Conservation (phyloP, 1,140 invertebrate species). For the Meloidogyne hapla region DNA sequence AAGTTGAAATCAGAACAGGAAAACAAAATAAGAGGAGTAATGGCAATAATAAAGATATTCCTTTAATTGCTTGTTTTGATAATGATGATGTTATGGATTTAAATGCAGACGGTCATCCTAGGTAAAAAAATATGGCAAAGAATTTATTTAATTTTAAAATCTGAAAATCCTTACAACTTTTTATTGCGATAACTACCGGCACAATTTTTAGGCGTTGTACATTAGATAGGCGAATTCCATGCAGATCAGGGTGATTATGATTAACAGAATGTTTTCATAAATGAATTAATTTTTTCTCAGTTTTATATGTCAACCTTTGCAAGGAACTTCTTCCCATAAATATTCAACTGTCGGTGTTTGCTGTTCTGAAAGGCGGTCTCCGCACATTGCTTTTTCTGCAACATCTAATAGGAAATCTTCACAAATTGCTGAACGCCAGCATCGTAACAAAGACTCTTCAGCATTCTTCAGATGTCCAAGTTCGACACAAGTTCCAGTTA, state of each 20-base stretch:
- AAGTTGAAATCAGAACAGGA: neutral
- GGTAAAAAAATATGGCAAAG: too few species aligned
- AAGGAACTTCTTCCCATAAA: neutral
- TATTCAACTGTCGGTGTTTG: constrained; percentile 6
- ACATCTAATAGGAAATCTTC: neutral
- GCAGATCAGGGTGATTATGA: neutral
- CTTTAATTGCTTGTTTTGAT: neutral
- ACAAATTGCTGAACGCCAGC: neutral
- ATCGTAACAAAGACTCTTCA: constrained; percentile 13
- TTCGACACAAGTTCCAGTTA: constrained; percentile 19
- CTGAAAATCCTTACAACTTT: too few species aligned
- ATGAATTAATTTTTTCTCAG: neutral
- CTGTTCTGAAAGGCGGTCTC: constrained; percentile 8
- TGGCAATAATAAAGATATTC: neutral
- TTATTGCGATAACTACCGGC: too few species aligned
- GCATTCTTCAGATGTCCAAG: constrained; percentile 26
- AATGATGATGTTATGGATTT: constrained; percentile 1
- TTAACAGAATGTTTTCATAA: neutral
- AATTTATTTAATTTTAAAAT: too few species aligned
- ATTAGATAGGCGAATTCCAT: neutral
- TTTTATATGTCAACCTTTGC: constrained; percentile 19
- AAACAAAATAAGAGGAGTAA: constrained; percentile 4
- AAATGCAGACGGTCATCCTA: neutral
- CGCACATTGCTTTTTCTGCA: neutral
- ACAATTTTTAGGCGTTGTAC: neutral